These are phyloP conservation scores for Lithophane socia DNA, from an alignment of 2,888 invertebrate genomes.

Conservation along the genomic window DNA sequence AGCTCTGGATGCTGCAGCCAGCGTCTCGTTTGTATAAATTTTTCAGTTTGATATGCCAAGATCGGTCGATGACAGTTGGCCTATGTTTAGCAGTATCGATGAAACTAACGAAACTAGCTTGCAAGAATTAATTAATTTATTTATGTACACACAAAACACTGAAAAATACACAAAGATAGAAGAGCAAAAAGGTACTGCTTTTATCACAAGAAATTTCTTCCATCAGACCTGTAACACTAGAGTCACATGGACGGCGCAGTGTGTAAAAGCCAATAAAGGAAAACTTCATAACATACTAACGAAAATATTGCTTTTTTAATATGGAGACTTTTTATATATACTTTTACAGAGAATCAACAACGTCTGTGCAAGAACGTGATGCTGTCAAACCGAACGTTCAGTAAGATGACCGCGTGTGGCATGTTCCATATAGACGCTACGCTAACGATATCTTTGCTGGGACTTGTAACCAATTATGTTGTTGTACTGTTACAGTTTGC, in stretches of 20 bases:
- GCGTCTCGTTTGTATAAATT: background rate
- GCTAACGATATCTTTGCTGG: slow-evolving; percentile 11
- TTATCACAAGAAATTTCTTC: background rate
- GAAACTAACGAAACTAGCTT: background rate
- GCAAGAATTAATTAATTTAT: background rate
- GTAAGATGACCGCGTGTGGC: slow-evolving; percentile 5
- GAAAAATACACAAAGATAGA: background rate
- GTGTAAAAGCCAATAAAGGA: too few species aligned
- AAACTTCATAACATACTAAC: background rate
- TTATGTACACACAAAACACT: background rate
- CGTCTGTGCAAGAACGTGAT: slow-evolving; percentile 19
- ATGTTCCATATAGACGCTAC: slow-evolving; percentile 19
- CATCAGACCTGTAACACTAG: background rate
- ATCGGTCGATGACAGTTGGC: background rate
- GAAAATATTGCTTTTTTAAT: background rate
- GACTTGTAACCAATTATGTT: slow-evolving; percentile 12
- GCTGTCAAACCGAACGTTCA: slow-evolving; percentile 7
- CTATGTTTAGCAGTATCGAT: background rate
- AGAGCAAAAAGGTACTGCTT: background rate
- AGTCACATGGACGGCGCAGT: background rate
- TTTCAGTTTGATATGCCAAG: background rate
- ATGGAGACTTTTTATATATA: background rate
- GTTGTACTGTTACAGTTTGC: slow-evolving; percentile 32
- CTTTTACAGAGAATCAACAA: slow-evolving; percentile 10
- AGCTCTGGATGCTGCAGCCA: background rate